Base-by-base conservation (phyloP, 2,797 vertebrate species). In the Enteromius mattozi region DNA sequence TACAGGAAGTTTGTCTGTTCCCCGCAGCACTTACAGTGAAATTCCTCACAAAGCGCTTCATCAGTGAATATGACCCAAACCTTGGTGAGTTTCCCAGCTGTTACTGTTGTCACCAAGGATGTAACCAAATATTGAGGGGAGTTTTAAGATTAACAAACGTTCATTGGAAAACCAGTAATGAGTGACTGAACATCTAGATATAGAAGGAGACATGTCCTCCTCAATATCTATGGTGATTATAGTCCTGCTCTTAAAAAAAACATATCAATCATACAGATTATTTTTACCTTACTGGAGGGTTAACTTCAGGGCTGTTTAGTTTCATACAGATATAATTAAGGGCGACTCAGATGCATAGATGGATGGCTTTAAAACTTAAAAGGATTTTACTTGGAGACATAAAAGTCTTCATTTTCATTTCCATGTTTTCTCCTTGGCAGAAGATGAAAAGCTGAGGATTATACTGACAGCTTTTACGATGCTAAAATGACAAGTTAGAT, bases 11-110 rank as follows among this genome's bases (percentile, higher is more conserved):
- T 27, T 82, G 69, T 89, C 61, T 89, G 33, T 87, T 56, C 77
- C 90, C 90, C 88, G 54, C 94, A 98, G 97, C 97, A 1, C 92
- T 98, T 90, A 96, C 96, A 0, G 97, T 98, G 88, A 98, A 98
- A 93, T 98, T 98, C 91, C 96, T 98, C 35, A 98, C 97, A 75
- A 98, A 96, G 92, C 95, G 97, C 86, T 98, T 98, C 92, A 97
- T 97, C 89, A 95, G 96, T 21, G 97, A 97, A 92, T 97, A 97
- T 19, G 96, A 97, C 84, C 96, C 97, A 0, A 94, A 96, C 82
- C 91, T 98, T 77, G 97, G 97, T 98, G 94, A 97, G 96, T 65
- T 0, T 0, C 8, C 0, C 68, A 45, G 19, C 21, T 10, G 0
- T 61, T 56, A 78, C 35, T 78, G 33, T 80, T 37, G 72, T 37